Evolutionary conservation across 2,797 vertebrate species (phyloP).

Genomic region (Smutsia temminckii): DNA sequence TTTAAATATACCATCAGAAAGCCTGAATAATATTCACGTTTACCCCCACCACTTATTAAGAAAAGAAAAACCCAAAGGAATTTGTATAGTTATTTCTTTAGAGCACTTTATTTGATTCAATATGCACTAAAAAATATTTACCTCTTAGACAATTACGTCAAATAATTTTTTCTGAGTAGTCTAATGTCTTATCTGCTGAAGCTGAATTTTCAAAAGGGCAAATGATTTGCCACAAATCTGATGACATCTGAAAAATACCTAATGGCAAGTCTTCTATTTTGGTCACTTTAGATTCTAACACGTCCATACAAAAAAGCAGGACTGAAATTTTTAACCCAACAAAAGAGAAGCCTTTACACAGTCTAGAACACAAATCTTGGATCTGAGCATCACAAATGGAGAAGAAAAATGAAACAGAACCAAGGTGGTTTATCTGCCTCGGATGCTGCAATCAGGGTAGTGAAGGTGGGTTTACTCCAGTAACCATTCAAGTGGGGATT

Average conservation of each 20-base stretch:
- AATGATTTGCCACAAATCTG: conserved; percentile 69
- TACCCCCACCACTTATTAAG: background rate
- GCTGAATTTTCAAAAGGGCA: conserved; percentile 62
- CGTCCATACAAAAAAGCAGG: conserved; percentile 66
- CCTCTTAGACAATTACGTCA: conserved; percentile 75
- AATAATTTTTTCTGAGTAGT: conserved; percentile 60
- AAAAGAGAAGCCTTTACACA: conserved; percentile 64
- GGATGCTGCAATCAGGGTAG: conserved; percentile 54
- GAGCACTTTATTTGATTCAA: conserved; percentile 76
- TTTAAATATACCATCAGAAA: conserved; percentile 45
- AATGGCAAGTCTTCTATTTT: conserved; percentile 62
- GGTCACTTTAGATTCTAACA: conserved; percentile 71
- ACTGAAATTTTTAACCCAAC: conserved; percentile 52
- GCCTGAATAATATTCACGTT: conserved; percentile 44
- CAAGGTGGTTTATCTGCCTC: conserved; percentile 44
- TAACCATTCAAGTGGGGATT: conserved; percentile 62
- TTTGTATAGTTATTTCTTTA: conserved; percentile 77
- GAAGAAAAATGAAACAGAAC: conserved; percentile 65
- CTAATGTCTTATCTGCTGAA: conserved; percentile 67
- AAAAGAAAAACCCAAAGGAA: conserved; percentile 75
- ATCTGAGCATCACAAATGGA: conserved; percentile 62
- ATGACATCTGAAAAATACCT: conserved; percentile 64
- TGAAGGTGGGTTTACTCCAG: conserved; percentile 65
- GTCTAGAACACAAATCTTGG: conserved; percentile 66
- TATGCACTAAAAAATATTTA: conserved; percentile 79